These are phyloP conservation scores for Dasysyrphus tricinctus DNA, from an alignment of 2,888 invertebrate species.

Conservation along the genomic window DNA sequence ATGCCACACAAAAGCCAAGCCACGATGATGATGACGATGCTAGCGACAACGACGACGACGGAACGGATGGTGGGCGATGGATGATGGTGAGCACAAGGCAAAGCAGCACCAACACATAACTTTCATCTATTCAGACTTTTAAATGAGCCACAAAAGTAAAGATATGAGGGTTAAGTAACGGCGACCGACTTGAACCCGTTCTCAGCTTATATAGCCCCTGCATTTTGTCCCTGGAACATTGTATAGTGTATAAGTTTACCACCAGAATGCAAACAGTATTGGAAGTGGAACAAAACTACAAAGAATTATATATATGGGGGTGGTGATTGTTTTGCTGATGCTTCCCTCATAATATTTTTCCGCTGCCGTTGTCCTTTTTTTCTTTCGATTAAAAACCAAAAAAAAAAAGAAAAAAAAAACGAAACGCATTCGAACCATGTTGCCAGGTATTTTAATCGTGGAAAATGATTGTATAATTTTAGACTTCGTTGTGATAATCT, in stretches of 20 bases:
- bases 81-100: conserved; percentile 3
- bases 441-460: conserved; percentile 1
- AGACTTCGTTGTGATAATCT: not conserved
- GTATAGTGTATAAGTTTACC: conserved; percentile 55
- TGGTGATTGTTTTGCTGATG: conserved; percentile 69
- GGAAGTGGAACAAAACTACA: conserved; percentile 69
- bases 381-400: conserved; percentile 57
- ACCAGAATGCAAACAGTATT: conserved; percentile 71
- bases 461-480: not conserved
- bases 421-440: conserved; percentile 43
- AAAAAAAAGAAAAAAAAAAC: not conserved
- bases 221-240: conserved; percentile 19
- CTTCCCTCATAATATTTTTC: conserved; percentile 63
- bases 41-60: conserved; percentile 16
- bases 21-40: conserved; percentile 44
- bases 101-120: conserved; percentile 64
- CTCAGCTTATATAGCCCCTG: conserved; percentile 36
- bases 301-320: conserved; percentile 61
- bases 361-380: conserved; percentile 60
- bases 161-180: conserved; percentile 76
- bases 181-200: conserved; percentile 72
- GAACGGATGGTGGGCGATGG: conserved; percentile 11
- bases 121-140: conserved; percentile 76
- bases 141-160: conserved; percentile 76
- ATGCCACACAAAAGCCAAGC: conserved; percentile 68